A percentile compares a stretch with the other conserved stretches of the same genome.
Conservation (phyloP, 2,797 vertebrate genomes). For the Australoheros facetus region DNA sequence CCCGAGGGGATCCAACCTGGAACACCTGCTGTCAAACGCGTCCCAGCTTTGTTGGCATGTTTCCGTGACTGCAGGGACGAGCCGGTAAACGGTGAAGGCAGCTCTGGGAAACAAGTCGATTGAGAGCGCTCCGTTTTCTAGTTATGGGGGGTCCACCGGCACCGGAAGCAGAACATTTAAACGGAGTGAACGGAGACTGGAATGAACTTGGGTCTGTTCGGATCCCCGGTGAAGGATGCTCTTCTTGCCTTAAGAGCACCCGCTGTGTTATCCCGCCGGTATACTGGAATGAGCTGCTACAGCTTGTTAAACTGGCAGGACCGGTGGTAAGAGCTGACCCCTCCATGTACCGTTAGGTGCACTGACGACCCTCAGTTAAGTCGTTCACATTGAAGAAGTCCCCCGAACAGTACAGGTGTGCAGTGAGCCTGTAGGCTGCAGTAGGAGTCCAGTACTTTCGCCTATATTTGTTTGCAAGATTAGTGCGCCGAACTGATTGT, state of each 20-base stretch:
- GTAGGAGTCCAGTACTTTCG: not conserved
- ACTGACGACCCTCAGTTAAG: no score
- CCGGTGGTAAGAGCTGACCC: conserved; percentile 71
- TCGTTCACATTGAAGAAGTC: not conserved
- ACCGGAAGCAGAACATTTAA: not conserved
- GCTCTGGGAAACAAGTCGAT: not conserved
- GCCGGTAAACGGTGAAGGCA: no score
- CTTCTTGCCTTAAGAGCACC: conserved; percentile 15
- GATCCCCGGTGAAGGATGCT: not conserved
- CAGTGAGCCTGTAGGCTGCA: not conserved
- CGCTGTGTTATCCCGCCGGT: conserved; percentile 31
- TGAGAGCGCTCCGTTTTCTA: not conserved
- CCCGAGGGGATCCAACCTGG: not conserved
- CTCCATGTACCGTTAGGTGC: no score
- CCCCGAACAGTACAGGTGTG: not conserved
- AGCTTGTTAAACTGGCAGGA: conserved; percentile 73
- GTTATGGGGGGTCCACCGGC: not conserved
- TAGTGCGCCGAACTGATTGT: not conserved
- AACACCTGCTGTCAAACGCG: not conserved
- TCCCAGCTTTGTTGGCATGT: not conserved
- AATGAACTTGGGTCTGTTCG: not conserved
- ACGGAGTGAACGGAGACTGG: not conserved
- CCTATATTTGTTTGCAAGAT: not conserved
- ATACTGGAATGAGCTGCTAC: conserved; percentile 60
- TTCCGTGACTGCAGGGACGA: not conserved